Base-by-base conservation (phyloP, 2,797 vertebrate genomes). In the Fundulus diaphanus region DNA sequence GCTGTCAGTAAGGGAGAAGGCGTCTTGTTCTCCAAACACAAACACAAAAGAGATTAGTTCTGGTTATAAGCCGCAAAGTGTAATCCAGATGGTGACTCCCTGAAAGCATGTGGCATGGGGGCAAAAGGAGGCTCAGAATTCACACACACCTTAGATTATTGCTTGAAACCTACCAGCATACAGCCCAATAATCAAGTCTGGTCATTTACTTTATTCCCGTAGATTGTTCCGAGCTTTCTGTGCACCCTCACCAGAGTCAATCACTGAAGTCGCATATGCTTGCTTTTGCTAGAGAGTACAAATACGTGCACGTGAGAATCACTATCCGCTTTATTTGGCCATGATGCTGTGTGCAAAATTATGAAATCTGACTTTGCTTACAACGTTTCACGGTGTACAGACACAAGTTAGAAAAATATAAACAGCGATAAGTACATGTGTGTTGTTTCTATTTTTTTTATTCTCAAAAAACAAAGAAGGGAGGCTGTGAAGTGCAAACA, bases 81-180 rank as follows among this genome's bases (percentile, higher is more conserved):
- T 74, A 73, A 83, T 88, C 83, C 89, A 90, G 86, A 90, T 85
- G 88, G 76, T 48, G 68, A 63, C 20, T 68, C 68, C 57, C 68
- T 52, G 68, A 72, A 80, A 79, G 83, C 18, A 33, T 42, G 27
- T 9, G 37, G 70, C 78, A 72, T 24, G 44, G 70, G 77, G 37
- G 67, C 65, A 76, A 72, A 80, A 56, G 48, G 46, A 22, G 31
- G 73, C 73, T 65, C 18, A 61, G 16, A 33, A 68, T 66, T 24
- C 72, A 29, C 77, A 61, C 57, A 76, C 49, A 46, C 22, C 31
- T 49, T 42, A 73, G 37, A 48, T 74, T 71, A 71, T 33, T 66
- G 40, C 65, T 67, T 18, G 37, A 75, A 16, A 73, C 65, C 29
- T 22, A 16, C 54, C 61, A 18, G 65, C 29, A 42, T 12, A 31